Conservation (phyloP, 2,888 invertebrate species). For the Phaedon cochleariae region DNA sequence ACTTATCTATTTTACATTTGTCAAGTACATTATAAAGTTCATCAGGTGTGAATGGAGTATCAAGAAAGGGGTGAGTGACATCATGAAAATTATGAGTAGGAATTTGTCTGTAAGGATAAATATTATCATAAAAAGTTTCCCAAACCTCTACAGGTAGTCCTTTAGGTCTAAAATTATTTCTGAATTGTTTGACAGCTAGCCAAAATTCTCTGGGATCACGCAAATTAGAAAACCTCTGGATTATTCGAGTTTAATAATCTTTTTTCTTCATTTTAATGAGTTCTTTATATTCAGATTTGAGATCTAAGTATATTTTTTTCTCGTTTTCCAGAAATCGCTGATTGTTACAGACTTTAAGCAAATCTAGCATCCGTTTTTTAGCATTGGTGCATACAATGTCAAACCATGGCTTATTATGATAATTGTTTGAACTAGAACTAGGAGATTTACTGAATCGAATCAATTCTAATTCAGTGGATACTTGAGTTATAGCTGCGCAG, state of each 20-base stretch:
- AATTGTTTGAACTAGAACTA: background rate
- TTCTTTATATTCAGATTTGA: background rate
- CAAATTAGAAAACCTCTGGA: background rate
- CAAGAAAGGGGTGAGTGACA: too few species aligned
- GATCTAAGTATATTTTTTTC: background rate
- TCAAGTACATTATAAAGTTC: too few species aligned
- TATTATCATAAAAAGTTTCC: background rate
- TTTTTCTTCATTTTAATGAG: background rate
- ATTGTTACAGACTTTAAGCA: background rate
- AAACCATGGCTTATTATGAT: background rate
- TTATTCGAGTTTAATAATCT: background rate
- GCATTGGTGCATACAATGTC: background rate
- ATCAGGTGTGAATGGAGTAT: too few species aligned
- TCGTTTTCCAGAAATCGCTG: background rate
- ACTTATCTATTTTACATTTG: too few species aligned
- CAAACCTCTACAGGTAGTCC: background rate
- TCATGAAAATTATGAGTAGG: background rate
- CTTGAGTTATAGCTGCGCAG: too few species aligned
- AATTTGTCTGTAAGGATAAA: background rate
- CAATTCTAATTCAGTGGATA: too few species aligned
- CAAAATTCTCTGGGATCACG: background rate
- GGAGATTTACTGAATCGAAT: too few species aligned
- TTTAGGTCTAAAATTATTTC: background rate
- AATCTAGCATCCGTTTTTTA: background rate
- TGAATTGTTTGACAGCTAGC: background rate